Base-by-base conservation (phyloP, 2,797 vertebrate genomes). In the Xiphophorus birchmanni region DNA sequence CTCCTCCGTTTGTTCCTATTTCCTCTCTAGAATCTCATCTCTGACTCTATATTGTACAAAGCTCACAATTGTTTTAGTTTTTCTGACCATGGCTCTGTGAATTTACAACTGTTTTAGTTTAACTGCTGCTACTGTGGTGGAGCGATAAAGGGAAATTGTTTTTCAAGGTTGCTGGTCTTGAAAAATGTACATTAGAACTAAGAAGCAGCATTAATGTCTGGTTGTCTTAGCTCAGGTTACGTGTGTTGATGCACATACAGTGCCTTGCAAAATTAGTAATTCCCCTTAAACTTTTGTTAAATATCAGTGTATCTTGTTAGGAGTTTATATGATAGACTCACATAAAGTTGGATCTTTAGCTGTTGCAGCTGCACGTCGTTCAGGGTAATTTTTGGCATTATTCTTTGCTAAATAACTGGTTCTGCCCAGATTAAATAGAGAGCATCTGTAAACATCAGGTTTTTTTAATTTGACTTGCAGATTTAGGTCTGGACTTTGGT, bases 141-240 rank as follows among this genome's bases (percentile, higher is more conserved):
- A 81, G 48, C 73, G 48, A 71, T n/a, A 2, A 44, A 71, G 47
- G 17, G 9, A 75, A 75, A 82, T 54, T 74, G 56, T 13, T 21
- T 58, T 47, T 75, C n/a, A 82, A 37, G 76, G 48, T 80, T 67
- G 80, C 82, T 35, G 65, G 42, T 80, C 52, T 83, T 76, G 82
- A 92, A 74, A 89, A 88, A 76, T 84, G 93, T 94, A 93, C 91
- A 93, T 93, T 93, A 93, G 87, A 86, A 79, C 73, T 52, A 84
- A 77, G 77, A 60, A 84, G 73, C 23, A 87, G 81, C 86, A 56
- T 84, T 72, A 60, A 63, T 32, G 15, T 86, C 54, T 76, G 65
- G 44, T 72, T 72, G 44, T 65, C 71, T 80, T 60, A 78, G 60
- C 58, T 42, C 60, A 83, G 54, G 82, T 78, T 79, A 54, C 56